These are phyloP conservation scores for Callaeas wilsoni DNA, from an alignment of 2,113 vertebrate genomes.

Conservation along the genomic window DNA sequence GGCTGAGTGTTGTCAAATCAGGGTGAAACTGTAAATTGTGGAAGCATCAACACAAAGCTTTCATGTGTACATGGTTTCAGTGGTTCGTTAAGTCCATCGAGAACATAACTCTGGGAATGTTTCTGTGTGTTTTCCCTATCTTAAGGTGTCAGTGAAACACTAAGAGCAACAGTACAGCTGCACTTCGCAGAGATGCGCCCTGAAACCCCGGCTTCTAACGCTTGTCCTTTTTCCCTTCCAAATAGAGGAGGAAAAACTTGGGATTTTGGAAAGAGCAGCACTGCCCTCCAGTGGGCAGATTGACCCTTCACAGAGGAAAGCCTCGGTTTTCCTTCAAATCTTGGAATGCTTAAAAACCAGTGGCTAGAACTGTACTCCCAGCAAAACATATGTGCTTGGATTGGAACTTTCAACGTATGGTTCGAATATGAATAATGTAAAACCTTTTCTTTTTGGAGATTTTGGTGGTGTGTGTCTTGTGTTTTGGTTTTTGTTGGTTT, in stretches of 20 bases:
- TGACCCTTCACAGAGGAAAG: not conserved
- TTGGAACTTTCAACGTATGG: not conserved
- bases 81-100: not conserved
- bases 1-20: not conserved
- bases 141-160: not conserved
- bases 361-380: not conserved
- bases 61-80: not conserved
- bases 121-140: not conserved
- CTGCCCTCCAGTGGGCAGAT: conserved; percentile 34
- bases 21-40: not conserved
- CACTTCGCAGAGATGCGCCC: not conserved
- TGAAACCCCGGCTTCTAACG: not conserved
- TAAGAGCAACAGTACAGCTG: not conserved
- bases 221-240: not conserved
- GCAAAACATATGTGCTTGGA: not conserved
- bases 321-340: not conserved
- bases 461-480: fast-evolving
- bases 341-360: not conserved
- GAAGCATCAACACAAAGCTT: not conserved
- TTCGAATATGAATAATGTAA: not conserved
- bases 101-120: fast-evolving
- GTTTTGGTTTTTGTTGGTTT: not conserved
- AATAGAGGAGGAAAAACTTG: fast-evolving
- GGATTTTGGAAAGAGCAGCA: conserved; percentile 26
- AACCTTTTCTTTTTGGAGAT: fast-evolving